phyloP scores from a whole-genome alignment of 2,113 vertebrate genomes.

The Hypomesus transpacificus region DNA sequence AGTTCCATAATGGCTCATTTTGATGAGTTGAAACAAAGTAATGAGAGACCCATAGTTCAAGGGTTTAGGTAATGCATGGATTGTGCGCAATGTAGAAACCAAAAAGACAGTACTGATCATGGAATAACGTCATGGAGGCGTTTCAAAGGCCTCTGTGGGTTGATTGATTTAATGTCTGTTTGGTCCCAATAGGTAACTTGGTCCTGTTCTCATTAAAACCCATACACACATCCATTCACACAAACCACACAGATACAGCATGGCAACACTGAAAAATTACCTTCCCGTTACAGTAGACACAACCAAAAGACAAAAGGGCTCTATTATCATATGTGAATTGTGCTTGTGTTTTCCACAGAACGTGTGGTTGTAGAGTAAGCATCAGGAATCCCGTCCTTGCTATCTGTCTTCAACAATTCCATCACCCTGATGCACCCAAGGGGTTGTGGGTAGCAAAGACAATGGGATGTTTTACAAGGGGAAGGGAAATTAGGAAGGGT shows the following conservation, averaged over 20 bases:
- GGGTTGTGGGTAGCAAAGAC: slow-evolving; percentile 2
- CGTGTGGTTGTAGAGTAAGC: slow-evolving; percentile 34
- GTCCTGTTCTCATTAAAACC: slow-evolving; percentile 33
- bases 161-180: slow-evolving; percentile 59
- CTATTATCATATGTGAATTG: slow-evolving; percentile 25
- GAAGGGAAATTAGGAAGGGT: slow-evolving; percentile 20
- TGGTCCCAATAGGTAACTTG: slow-evolving; percentile 56
- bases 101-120: slow-evolving; percentile 6
- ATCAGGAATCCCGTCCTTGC: slow-evolving; percentile 9
- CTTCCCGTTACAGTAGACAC: slow-evolving; percentile 30
- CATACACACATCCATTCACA: slow-evolving; percentile 23
- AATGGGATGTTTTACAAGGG: slow-evolving; percentile 11
- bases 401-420: slow-evolving; percentile 11
- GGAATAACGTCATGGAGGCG: slow-evolving; percentile 34
- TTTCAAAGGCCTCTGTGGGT: slow-evolving; percentile 45
- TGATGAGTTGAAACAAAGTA: background rate
- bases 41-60: background rate
- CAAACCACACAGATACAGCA: slow-evolving; percentile 8
- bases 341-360: slow-evolving; percentile 48
- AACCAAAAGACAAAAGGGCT: background rate
- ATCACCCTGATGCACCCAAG: slow-evolving; percentile 22
- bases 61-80: background rate
- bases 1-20: background rate
- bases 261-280: slow-evolving; percentile 32
- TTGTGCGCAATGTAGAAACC: slow-evolving; percentile 10